Evolutionary conservation across 1,140 invertebrate species (phyloP).

Genomic region (Drosophila ficusphila): DNA sequence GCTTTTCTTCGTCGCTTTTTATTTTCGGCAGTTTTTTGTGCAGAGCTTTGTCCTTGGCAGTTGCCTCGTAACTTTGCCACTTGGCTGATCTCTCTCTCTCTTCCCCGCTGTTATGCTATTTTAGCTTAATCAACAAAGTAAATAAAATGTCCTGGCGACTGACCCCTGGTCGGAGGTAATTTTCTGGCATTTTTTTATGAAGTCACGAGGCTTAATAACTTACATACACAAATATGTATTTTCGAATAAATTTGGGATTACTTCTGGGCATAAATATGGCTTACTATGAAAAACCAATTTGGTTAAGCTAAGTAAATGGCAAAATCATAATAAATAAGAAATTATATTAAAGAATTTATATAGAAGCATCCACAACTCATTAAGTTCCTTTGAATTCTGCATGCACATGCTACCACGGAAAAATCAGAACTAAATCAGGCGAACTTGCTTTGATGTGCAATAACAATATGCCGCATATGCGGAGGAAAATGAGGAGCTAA

Average conservation of each 20-base stretch:
- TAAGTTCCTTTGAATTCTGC: slow-evolving; percentile 22
- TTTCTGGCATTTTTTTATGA: slow-evolving; percentile 35
- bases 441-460: slow-evolving; percentile 38
- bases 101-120: slow-evolving; percentile 43
- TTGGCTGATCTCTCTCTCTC: slow-evolving; percentile 58
- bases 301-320: background rate
- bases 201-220: slow-evolving; percentile 22
- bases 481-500: background rate
- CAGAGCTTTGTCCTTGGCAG: slow-evolving; percentile 57
- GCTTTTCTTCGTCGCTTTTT: slow-evolving; percentile 43
- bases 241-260: slow-evolving; percentile 32
- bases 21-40: slow-evolving; percentile 37
- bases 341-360: background rate
- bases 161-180: slow-evolving; percentile 42
- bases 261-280: slow-evolving; percentile 16
- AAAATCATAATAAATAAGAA: background rate
- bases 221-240: slow-evolving; percentile 29
- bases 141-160: slow-evolving; percentile 65
- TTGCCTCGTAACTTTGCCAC: slow-evolving; percentile 52
- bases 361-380: slow-evolving; percentile 2
- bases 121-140: slow-evolving; percentile 82
- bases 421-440: slow-evolving; percentile 24
- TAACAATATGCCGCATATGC: slow-evolving; percentile 22
- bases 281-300: slow-evolving; percentile 6
- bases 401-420: slow-evolving; percentile 5